These are phyloP conservation scores for Pseudocheirus occidentalis DNA, from an alignment of 2,797 vertebrate species.

Conservation along the genomic window DNA sequence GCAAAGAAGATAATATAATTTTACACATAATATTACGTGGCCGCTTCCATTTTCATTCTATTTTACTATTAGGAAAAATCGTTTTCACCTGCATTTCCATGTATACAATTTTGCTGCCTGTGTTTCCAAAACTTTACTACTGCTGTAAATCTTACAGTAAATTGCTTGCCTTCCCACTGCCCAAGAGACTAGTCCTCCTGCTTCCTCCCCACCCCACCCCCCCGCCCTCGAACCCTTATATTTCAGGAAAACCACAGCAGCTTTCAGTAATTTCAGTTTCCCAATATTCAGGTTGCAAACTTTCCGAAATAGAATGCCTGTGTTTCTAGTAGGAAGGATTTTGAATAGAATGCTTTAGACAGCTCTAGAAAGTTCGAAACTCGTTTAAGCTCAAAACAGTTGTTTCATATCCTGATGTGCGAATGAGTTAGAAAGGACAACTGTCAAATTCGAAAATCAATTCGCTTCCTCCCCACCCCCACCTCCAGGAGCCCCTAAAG, in stretches of 20 bases:
- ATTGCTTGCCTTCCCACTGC: neutral
- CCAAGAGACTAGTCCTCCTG: neutral
- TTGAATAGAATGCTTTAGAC: neutral
- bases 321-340: neutral
- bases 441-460: slow-evolving; percentile 37
- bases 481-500: slow-evolving; percentile 21
- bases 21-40: neutral
- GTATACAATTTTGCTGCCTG: neutral
- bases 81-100: neutral
- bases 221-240: neutral
- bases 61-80: neutral
- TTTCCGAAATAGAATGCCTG: neutral
- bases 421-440: neutral
- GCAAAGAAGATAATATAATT: neutral
- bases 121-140: slow-evolving; percentile 22
- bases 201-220: neutral
- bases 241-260: neutral
- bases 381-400: neutral
- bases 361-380: slow-evolving; percentile 17
- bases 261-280: neutral
- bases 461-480: slow-evolving; percentile 33
- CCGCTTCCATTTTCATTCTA: neutral
- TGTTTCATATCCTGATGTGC: neutral
- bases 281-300: slow-evolving; percentile 20
- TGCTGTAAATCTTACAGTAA: slow-evolving; percentile 7